Evolutionary conservation across 2,888 invertebrate genomes (phyloP).

Genomic region (Plebejus anna): DNA sequence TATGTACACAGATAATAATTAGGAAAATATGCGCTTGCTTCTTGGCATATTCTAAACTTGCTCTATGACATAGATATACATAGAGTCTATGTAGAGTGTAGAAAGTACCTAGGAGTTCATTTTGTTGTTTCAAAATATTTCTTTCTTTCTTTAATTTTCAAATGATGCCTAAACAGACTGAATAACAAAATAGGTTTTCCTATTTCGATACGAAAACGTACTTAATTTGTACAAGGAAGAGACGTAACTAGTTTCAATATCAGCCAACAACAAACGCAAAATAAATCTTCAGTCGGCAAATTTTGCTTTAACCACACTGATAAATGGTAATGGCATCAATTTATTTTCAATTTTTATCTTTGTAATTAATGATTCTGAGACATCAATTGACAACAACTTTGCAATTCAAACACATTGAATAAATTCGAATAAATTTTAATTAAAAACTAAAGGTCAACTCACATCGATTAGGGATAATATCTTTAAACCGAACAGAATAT

Average conservation of each 20-base stretch:
- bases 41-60: too few species aligned
- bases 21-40: too few species aligned
- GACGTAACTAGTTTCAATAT: constrained; percentile 7
- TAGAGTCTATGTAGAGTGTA: too few species aligned
- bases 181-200: too few species aligned
- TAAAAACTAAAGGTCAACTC: not conserved
- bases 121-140: too few species aligned
- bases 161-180: too few species aligned
- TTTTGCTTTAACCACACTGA: not conserved
- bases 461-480: not conserved
- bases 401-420: not conserved
- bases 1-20: too few species aligned
- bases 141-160: too few species aligned
- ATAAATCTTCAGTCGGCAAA: constrained; percentile 29
- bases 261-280: not conserved
- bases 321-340: constrained; percentile 1
- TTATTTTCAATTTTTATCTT: not conserved
- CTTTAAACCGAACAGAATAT: not conserved
- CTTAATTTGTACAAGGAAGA: not conserved
- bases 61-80: too few species aligned
- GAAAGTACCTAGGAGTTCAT: too few species aligned
- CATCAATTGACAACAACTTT: not conserved
- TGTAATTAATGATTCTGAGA: not conserved
- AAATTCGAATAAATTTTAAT: not conserved
- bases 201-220: not conserved